Evolutionary conservation across 2,888 invertebrate genomes (phyloP).

Genomic region (Patella caerulea): DNA sequence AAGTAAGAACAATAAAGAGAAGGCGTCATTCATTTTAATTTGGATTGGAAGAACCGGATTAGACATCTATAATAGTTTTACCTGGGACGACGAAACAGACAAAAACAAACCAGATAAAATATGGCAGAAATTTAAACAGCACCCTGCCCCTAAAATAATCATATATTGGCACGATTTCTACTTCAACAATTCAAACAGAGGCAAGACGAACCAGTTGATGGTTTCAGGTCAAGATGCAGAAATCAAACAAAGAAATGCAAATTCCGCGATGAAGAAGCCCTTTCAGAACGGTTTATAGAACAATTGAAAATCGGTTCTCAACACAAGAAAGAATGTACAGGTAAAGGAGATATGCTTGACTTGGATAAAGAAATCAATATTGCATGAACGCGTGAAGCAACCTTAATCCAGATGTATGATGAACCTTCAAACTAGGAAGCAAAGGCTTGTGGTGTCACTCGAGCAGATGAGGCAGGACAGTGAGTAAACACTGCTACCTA

Average conservation of each 20-base stretch:
- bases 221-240: not conserved
- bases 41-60: slow-evolving; percentile 1
- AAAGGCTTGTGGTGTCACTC: too few relatives aligned
- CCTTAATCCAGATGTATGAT: not conserved
- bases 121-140: too few relatives aligned
- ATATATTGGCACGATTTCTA: not conserved
- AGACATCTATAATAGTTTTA: not conserved
- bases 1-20: not conserved
- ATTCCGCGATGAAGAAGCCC: not conserved
- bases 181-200: not conserved
- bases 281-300: not conserved
- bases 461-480: too few relatives aligned
- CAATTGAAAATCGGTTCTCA: not conserved
- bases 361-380: not conserved
- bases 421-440: too few relatives aligned
- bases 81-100: not conserved
- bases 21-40: not conserved
- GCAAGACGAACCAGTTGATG: not conserved
- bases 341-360: not conserved
- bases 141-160: not conserved
- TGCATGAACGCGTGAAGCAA: not conserved
- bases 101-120: not conserved
- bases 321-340: not conserved
- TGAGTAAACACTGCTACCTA: too few relatives aligned
- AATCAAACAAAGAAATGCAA: slow-evolving; percentile 2